Evolutionary conservation across 30 jellyfish, hydroid and myxozoan genomes (phyloP), one percentile per base, ranked within the genome.

Genomic region (Clytia hemisphaerica): DNA sequence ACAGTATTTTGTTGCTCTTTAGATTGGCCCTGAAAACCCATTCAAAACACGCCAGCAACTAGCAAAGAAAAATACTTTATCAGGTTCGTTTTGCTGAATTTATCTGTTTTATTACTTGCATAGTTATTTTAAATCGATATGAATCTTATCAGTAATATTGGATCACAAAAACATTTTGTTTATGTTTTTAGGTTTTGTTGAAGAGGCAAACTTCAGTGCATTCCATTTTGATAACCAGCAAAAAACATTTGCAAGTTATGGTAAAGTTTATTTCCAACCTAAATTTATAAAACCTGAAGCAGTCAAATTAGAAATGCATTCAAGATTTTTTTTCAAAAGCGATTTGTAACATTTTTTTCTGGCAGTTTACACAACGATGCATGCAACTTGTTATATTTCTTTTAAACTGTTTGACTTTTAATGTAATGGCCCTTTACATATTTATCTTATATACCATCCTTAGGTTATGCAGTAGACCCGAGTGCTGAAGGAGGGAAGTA

Each of bases 11-110:
- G 33, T 38, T 4, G 57, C 34, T 4, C 38, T 44, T 2, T 26
- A 90, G 99, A 77, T 85, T 69, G 99, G 99, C 2, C 99, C 99
- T 45, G 84, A 58, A 33, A 78, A 92, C 47, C 99, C 99, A 0
- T 79, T 66, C 57, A 92, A 92, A 69, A 34, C 96, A 65, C 68
- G 80, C 58, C 93, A 82, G 58, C 95, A 92, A 44, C 77, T 81
- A 36, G 94, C 93, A 61, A 89, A 59, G 18, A 92, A 80, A 37
- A 92, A 92, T 51, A 84, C 82, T 0, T 40, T 79, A 32, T 65
- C 97, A 58, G 97, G 97, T 86, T 34, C 10, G 69, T 29, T 32
- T 37, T 64, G 7, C 26, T 36, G 16, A 10, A 10, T 32, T 14
- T 32, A 15, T 60, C 15, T 60, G 14, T 61, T 12, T 31, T 60